Evolutionary conservation across 1,140 invertebrate genomes (phyloP).

Genomic region (Apocrypta bakeri): DNA sequence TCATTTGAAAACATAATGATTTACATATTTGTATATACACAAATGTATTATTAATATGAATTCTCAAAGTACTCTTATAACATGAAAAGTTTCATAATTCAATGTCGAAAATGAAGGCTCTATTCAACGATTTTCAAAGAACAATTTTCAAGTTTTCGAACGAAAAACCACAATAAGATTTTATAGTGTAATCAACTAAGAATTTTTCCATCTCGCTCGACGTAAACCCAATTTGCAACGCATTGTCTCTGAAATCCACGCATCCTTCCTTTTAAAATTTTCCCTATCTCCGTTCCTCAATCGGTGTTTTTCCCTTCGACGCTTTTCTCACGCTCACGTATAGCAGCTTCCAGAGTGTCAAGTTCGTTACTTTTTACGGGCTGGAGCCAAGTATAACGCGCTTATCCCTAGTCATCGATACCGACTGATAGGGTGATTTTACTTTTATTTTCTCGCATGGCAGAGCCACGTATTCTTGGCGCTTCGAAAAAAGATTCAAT

Average conservation of each 20-base stretch:
- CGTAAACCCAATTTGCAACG: not conserved
- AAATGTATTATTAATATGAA: no score
- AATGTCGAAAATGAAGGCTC: no score
- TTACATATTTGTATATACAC: no score
- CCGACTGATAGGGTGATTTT: constrained; percentile 14
- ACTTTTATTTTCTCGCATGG: constrained; percentile 34
- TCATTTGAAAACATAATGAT: no score
- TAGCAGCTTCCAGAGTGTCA: constrained; percentile 25
- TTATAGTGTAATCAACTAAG: not conserved
- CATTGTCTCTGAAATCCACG: not conserved
- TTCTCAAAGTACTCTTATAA: no score
- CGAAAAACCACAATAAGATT: not conserved
- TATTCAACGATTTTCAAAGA: no score
- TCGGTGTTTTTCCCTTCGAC: not conserved
- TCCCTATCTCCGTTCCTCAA: not conserved
- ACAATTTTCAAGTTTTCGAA: not conserved
- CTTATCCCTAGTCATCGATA: constrained; percentile 37
- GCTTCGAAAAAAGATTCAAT: constrained; percentile 17
- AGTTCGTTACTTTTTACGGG: constrained; percentile 49
- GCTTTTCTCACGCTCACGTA: not conserved
- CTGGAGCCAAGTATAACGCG: not conserved
- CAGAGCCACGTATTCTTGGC: not conserved
- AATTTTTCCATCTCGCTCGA: not conserved
- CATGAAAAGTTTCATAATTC: no score
- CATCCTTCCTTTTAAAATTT: not conserved